Conservation (phyloP, 2,888 invertebrate species). For the Nasonia oneida region DNA sequence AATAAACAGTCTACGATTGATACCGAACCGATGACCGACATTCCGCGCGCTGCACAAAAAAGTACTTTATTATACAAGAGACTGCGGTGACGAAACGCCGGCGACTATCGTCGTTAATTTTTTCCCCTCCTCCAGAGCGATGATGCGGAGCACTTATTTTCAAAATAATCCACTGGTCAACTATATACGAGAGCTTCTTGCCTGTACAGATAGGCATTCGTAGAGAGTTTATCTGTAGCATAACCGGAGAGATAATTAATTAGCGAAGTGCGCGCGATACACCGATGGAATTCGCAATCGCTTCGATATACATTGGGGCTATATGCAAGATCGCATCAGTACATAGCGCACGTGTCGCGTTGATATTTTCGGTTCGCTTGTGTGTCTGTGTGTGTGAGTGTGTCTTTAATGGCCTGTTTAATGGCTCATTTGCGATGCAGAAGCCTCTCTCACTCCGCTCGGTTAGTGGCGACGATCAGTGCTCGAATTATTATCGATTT, state of each 20-base stretch:
- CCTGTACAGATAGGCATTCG: neutral
- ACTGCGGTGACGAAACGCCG: neutral
- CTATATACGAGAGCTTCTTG: neutral
- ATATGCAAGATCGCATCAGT: no score
- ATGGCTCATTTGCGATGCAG: neutral
- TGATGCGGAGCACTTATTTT: neutral
- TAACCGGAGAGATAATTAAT: slow-evolving; percentile 32
- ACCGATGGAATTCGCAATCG: slow-evolving; percentile 17
- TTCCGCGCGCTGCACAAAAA: neutral
- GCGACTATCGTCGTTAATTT: neutral
- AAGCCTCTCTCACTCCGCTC: neutral
- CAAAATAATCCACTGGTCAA: neutral
- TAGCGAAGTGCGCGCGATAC: neutral
- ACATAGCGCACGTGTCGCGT: neutral
- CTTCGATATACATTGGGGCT: slow-evolving; percentile 3
- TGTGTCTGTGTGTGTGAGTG: neutral
- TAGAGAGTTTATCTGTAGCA: slow-evolving; percentile 1
- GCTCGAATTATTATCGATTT: slow-evolving; percentile 2
- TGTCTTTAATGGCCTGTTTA: neutral
- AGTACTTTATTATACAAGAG: neutral
- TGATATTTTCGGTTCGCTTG: slow-evolving; percentile 2
- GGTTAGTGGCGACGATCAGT: neutral
- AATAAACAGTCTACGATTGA: neutral
- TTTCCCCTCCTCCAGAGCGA: neutral
- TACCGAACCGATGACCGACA: slow-evolving; percentile 30